Evolutionary conservation across 2,113 vertebrate genomes (phyloP), one percentile per base, ranked within the genome.

Genomic region (Antechinus flavipes): DNA sequence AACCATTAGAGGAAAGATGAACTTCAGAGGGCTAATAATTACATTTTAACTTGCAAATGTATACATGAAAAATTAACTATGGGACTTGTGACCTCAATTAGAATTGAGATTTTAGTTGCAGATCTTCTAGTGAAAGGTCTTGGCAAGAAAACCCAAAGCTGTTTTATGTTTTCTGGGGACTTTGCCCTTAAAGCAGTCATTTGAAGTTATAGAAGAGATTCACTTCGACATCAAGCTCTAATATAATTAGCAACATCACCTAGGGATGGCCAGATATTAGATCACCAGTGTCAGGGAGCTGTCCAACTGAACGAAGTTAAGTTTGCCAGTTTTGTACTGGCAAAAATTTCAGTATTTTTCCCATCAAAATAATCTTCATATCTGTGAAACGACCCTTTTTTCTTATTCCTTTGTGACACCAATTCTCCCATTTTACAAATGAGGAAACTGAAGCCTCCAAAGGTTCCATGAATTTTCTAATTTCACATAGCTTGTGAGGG

Each of bases 391-490:
- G 6, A 84, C 35, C 30, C 30, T 25, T 76, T 35, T 35, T n/a
- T 35, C 14, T 76, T 30, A 76, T n/a, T 76, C 30, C 30, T 76
- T 42, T 84, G 68, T 84, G 68, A 84, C 19, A 42, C n/a, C 23
- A 84, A 8, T 42, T 84, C n/a, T 7, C n/a, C 23, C 30, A 47
- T 46, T 54, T 94, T 92, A 92, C 91, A 89, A 96, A 49, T 54
- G 52, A 90, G 76, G 54, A 84, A 53, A 56, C 22, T 7, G 12
- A 93, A 89, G 4, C 12, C 1, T 8, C 22, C 8, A 93, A n/a
- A 55, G 26, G 2, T 0, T 9, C 56, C 24, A 16, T 30, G 35
- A 84, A 12, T 35, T 46, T 8, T 24, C 30, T 26, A 0, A 8
- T 25, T 0, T 14, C 35, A 3, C 35, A 93, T 22, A 53, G 24